Percentiles rank a stretch among this genome's conserved stretches.
These are phyloP conservation scores for Ecliptopera silaceata DNA, from an alignment of 2,888 invertebrate genomes.

Conservation along the genomic window DNA sequence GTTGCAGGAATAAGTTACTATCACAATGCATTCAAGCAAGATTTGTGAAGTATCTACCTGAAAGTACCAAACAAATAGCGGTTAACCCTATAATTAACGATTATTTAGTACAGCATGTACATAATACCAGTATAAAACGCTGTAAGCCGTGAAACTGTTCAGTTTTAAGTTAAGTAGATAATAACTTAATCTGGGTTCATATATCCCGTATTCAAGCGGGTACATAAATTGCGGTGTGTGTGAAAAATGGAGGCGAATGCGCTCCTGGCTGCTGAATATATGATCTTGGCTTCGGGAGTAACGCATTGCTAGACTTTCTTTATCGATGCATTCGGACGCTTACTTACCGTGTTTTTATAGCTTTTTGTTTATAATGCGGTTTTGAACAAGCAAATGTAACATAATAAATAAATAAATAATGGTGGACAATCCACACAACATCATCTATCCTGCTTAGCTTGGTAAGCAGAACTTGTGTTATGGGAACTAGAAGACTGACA, in stretches of 20 bases:
- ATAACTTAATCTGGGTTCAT: slow-evolving; percentile 66
- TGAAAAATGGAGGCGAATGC: slow-evolving; percentile 62
- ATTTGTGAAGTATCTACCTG: too few relatives aligned
- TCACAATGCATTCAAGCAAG: background rate
- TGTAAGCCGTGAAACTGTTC: slow-evolving; percentile 41
- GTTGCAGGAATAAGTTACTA: too few relatives aligned
- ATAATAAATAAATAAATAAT: too few relatives aligned
- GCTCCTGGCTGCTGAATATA: slow-evolving; percentile 45
- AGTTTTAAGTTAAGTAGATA: slow-evolving; percentile 53
- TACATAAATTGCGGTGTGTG: slow-evolving; percentile 63
- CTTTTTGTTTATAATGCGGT: slow-evolving; percentile 13
- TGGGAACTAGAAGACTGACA: too few relatives aligned
- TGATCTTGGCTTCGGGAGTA: slow-evolving; percentile 54
- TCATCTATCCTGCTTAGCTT: too few relatives aligned
- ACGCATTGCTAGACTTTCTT: slow-evolving; percentile 32
- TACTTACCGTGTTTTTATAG: slow-evolving; percentile 21
- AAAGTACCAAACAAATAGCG: slow-evolving; percentile 1
- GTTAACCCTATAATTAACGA: slow-evolving; percentile 17
- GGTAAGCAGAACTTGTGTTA: too few relatives aligned
- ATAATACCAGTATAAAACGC: slow-evolving; percentile 32
- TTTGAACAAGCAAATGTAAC: too few relatives aligned
- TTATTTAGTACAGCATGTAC: slow-evolving; percentile 10
- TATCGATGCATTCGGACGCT: slow-evolving; percentile 27
- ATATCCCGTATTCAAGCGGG: slow-evolving; percentile 56
- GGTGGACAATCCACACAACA: too few relatives aligned